A percentile compares a stretch with the other conserved stretches of the same genome.
Evolutionary conservation across 2,888 invertebrate genomes (phyloP).

Genomic region (Cyaniris semiargus): DNA sequence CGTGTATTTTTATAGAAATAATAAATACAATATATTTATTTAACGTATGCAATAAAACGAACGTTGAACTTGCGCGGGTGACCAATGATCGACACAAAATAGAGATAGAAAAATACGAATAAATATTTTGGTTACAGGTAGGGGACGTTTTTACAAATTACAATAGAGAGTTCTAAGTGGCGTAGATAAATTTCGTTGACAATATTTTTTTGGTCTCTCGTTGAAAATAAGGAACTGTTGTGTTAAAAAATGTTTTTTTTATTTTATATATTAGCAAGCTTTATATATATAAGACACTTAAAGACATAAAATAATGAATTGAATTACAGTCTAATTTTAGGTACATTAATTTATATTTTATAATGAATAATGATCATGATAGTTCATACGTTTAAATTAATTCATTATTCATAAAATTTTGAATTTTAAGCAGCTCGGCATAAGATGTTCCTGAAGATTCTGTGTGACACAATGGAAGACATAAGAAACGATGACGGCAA

Average conservation of each 20-base stretch:
- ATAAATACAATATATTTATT: not conserved
- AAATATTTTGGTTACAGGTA: not conserved
- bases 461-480: not conserved
- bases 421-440: not conserved
- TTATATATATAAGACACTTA: not conserved
- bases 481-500: not conserved
- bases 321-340: not conserved
- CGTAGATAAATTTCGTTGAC: not conserved
- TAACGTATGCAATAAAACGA: constrained; percentile 12
- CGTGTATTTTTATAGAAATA: constrained; percentile 8
- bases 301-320: not conserved
- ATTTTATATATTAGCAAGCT: not conserved
- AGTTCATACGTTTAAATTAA: not conserved
- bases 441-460: constrained; percentile 7
- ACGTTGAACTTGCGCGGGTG: constrained; percentile 20
- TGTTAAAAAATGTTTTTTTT: not conserved
- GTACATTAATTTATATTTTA: not conserved
- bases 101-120: constrained; percentile 20
- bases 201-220: not conserved
- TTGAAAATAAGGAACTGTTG: not conserved
- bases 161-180: not conserved
- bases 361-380: too few species aligned
- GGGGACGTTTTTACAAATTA: not conserved
- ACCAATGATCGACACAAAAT: constrained; percentile 3
- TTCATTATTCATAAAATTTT: not conserved